A percentile compares a stretch with the other conserved stretches of the same genome.
Conservation (phyloP, 2,797 vertebrate species). For the Bufotes viridis region DNA sequence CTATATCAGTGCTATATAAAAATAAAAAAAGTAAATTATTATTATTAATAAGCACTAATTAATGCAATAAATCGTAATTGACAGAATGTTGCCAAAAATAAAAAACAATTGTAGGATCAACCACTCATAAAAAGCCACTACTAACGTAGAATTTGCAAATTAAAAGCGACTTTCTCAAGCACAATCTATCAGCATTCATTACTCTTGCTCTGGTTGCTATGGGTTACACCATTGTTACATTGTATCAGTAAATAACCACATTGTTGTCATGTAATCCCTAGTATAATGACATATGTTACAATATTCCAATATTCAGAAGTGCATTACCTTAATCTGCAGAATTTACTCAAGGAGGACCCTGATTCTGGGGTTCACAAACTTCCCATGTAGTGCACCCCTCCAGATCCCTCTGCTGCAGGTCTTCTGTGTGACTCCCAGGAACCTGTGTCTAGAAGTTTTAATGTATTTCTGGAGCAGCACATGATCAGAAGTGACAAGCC, state of each 20-base stretch:
- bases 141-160: neutral
- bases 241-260: neutral
- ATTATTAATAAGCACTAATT: too few species aligned
- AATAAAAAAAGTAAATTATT: too few species aligned
- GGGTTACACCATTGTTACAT: too few species aligned
- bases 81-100: too few species aligned
- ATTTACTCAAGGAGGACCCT: neutral
- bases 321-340: conserved; percentile 74
- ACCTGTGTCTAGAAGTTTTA: conserved; percentile 74
- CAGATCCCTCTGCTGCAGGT: conserved; percentile 66
- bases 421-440: conserved; percentile 71
- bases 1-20: too few species aligned
- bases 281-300: neutral
- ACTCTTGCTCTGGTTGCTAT: neutral
- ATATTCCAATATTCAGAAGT: neutral
- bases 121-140: neutral
- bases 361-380: conserved; percentile 66
- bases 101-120: neutral
- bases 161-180: neutral
- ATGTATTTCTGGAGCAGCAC: conserved; percentile 83
- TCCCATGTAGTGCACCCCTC: conserved; percentile 60
- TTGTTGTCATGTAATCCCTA: neutral
- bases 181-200: neutral
- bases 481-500: conserved; percentile 78
- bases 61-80: too few species aligned